Conservation (phyloP, 1,140 invertebrate species). For the Pseudoatta argentina region DNA sequence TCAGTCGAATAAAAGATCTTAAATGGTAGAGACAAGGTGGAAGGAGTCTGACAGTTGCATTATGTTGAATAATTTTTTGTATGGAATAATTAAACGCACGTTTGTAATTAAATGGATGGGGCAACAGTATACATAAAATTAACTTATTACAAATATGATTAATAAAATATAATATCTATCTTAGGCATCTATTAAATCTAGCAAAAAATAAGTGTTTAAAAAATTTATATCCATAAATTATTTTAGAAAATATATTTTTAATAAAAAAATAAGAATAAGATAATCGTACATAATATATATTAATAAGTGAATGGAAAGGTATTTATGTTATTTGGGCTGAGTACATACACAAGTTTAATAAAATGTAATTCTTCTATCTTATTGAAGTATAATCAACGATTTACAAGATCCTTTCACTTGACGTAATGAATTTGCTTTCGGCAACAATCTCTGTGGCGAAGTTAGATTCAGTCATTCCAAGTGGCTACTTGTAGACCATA, state of each 20-base stretch:
- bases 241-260: background rate
- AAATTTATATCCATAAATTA: background rate
- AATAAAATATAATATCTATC: background rate
- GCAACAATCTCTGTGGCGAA: background rate
- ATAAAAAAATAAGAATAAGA: background rate
- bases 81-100: background rate
- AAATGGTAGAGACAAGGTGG: background rate
- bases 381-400: conserved; percentile 20
- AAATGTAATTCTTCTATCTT: background rate
- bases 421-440: conserved; percentile 37
- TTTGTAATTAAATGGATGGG: background rate
- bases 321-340: background rate
- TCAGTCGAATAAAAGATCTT: conserved; percentile 41
- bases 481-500: background rate
- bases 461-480: background rate
- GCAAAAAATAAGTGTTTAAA: background rate
- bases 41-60: background rate
- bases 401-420: conserved; percentile 46
- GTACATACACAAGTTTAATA: background rate
- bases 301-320: background rate
- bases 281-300: background rate
- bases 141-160: background rate
- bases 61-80: background rate
- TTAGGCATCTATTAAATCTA: background rate
- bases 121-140: background rate